Evolutionary conservation across 2,113 vertebrate genomes (phyloP), one percentile per base, ranked within the genome.

Genomic region (Gadus chalcogrammus): DNA sequence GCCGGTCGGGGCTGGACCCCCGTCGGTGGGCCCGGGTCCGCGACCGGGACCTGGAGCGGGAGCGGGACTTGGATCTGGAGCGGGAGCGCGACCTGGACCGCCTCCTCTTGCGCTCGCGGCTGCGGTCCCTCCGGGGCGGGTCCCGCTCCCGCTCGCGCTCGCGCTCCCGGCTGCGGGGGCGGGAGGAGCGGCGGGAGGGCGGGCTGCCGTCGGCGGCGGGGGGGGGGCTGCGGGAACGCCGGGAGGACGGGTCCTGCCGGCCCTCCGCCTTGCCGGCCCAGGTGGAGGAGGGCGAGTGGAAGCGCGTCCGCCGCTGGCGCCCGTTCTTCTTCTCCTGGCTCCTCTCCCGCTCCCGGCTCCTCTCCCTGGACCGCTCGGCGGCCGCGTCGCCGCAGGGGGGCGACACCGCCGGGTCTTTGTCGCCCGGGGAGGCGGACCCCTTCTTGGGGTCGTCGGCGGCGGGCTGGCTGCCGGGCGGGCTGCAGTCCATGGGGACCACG

Each of bases 231-330:
- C 77, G 84, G 42, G 42, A 48, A 20, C 69, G 85, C 6, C 86
- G 90, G 56, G 71, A 83, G 28, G 94, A 93, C 17, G 81, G 69
- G 20, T 94, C 94, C 63, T 71, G 88, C 35, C 63, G 61, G 12
- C 85, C 65, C 1, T 97, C 94, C 67, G 82, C 90, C 87, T 93
- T 93, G 13, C 96, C 94, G 22, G 95, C 97, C 97, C 97, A 99
- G 55, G 94, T 96, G 69, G 94, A 95, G 0, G 95, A 93, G 1
- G 97, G 91, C 5, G 97, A 98, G 79, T 99, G 97, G 87, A 99
- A 99, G 64, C 97, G 93, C 72, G 97, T 98, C 69, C 88, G 94
- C 18, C 91, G 78, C 62, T 85, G 87, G 24, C 75, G 91, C 22
- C 84, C 82, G 2, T 88, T 91, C 61, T 76, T 89, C 66, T 80